These are phyloP conservation scores for Muscicapa striata DNA, from an alignment of 2,797 vertebrate genomes.

Conservation along the genomic window DNA sequence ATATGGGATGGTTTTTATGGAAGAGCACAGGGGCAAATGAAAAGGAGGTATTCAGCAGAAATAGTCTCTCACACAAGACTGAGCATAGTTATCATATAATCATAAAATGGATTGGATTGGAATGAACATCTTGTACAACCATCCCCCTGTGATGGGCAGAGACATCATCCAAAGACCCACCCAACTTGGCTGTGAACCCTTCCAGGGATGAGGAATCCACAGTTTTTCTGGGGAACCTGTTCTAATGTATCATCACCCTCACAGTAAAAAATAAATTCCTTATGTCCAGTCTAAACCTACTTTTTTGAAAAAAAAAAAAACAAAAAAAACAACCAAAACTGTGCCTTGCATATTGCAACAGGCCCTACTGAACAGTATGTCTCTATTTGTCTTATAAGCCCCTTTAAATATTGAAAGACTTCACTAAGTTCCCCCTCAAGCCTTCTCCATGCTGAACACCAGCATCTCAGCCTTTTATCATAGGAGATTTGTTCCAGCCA, in stretches of 20 bases:
- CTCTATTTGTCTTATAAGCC: background rate
- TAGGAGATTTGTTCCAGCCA: background rate
- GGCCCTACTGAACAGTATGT: background rate
- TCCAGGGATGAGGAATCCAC: background rate
- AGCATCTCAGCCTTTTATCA: background rate
- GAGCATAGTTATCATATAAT: background rate
- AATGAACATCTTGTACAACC: background rate
- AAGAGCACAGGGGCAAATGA: background rate
- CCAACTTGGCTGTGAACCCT: background rate
- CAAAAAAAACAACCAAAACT: background rate
- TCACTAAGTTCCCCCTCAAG: background rate
- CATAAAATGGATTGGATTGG: background rate
- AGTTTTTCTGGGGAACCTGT: background rate
- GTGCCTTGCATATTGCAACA: background rate
- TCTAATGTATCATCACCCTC: background rate
- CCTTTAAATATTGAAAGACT: background rate
- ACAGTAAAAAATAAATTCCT: background rate
- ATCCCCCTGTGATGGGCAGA: background rate
- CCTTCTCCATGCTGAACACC: background rate
- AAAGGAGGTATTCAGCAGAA: background rate
- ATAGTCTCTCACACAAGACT: background rate
- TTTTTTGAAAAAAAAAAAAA: rapidly evolving
- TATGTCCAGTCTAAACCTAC: background rate
- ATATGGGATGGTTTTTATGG: background rate
- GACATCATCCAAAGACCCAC: background rate